Percentiles rank a stretch among this genome's conserved stretches.
phyloP scores from a whole-genome alignment of 2,888 invertebrate species.

The Nipponacmea schrenckii region DNA sequence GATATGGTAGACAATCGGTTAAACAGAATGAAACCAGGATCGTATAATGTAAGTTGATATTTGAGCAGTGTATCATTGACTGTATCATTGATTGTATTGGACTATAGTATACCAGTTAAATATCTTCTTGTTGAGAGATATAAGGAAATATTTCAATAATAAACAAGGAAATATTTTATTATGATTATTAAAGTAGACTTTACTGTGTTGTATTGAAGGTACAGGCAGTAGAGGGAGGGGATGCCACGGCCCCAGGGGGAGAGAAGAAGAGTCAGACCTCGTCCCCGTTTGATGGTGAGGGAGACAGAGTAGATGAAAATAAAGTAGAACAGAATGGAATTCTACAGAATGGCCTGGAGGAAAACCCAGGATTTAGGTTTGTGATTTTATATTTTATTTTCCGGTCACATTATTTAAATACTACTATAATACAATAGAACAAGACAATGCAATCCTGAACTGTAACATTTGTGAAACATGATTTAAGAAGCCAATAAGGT shows the following conservation, averaged over 20 bases:
- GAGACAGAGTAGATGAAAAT: slow-evolving; percentile 56
- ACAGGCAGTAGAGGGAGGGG: background rate
- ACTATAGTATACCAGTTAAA: too few species aligned
- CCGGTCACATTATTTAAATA: background rate
- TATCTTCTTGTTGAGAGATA: too few species aligned
- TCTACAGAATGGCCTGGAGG: slow-evolving; percentile 77
- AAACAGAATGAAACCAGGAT: slow-evolving; percentile 32
- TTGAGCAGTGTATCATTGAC: background rate
- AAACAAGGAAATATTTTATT: too few species aligned
- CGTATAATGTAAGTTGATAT: background rate
- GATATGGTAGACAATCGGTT: slow-evolving; percentile 79
- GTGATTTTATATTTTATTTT: background rate
- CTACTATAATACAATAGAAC: too few species aligned
- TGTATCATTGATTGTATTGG: too few species aligned
- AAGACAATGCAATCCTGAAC: too few species aligned
- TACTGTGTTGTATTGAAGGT: background rate
- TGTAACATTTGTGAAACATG: too few species aligned
- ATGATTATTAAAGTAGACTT: too few species aligned
- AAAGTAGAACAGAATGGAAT: slow-evolving; percentile 72
- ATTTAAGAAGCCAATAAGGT: too few species aligned
- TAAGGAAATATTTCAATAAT: too few species aligned
- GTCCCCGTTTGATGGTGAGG: slow-evolving; percentile 72
- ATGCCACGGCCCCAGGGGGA: background rate
- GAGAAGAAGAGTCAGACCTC: slow-evolving; percentile 71
- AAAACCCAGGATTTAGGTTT: slow-evolving; percentile 71